Base-by-base conservation (phyloP, 1,140 invertebrate species). In the Brachionus rubens region DNA sequence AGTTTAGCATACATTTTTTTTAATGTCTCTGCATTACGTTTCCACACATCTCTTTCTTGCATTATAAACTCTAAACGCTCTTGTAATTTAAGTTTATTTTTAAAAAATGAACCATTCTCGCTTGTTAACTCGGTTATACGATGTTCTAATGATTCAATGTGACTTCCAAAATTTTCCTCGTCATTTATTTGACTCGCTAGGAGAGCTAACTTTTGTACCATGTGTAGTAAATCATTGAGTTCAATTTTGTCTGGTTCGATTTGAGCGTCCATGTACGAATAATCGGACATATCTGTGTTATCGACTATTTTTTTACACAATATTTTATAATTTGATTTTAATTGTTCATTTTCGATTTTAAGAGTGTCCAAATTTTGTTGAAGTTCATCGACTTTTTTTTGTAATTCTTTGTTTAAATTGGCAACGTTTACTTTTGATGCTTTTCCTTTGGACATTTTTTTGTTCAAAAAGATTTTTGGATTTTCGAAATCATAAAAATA, bases 31-130 rank as follows among this genome's bases (percentile, higher is more conserved):
- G 68, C 68, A 54, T 72, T 72, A 10, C 68, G 68, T 48, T 72
- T 72, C 68, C 68, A 72, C 19, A 72, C 68, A 72, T 72, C 68
- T 50, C 68, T n/a, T 24, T 72, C 68, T 72, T 72, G 68, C 46
- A 30, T 72, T 21, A 72, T 72, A 54, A 72, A 72, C 14, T 72
- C 68, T 2, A 72, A 33, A 41, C 68, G 14, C 7, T 72, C 68
- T 48, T 72, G 68, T 21, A 72, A 10, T 41, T 72, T 48, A 10
- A 72, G 46, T 50, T 48, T 72, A 72, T 72, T 72, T n/a, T 72
- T 72, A 40, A 72, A 72, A 72, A 50, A 72, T 3, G 68, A 72
- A 16, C 68, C 50, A 26, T 72, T 72, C 30, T 72, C 46, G 16
- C 30, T 54, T 12, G 50, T 41, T 16, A 72, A 54, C 30, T 72